Conservation (phyloP, 2,797 vertebrate species). For the Telmatherina bonti region DNA sequence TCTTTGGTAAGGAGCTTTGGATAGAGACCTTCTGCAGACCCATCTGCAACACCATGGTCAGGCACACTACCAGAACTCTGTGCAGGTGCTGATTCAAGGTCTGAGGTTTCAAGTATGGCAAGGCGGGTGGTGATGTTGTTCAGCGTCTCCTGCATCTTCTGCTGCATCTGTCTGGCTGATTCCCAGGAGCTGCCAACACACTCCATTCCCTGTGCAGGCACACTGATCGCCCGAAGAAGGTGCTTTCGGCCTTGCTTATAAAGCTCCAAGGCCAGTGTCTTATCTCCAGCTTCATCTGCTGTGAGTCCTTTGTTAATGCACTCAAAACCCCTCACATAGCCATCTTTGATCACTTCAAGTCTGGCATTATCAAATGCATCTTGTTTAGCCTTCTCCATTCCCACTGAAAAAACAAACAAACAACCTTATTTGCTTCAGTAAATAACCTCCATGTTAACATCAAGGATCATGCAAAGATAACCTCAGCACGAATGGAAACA, state of each 20-base stretch:
- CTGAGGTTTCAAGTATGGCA: conserved; percentile 82
- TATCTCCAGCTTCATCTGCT: conserved; percentile 89
- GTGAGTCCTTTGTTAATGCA: conserved; percentile 91
- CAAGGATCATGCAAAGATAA: neutral
- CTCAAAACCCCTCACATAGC: conserved; percentile 90
- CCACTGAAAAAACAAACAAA: conserved; percentile 47
- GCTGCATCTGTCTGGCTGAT: conserved; percentile 92
- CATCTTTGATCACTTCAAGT: conserved; percentile 91
- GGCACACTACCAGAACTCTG: neutral
- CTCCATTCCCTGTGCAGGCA: conserved; percentile 83
- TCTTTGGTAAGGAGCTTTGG: conserved; percentile 85
- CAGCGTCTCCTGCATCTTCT: conserved; percentile 94
- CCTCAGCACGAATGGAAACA: neutral
- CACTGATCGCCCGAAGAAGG: conserved; percentile 86
- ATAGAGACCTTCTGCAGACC: conserved; percentile 75
- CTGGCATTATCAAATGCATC: conserved; percentile 85
- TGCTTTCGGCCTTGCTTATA: conserved; percentile 90
- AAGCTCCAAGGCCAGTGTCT: conserved; percentile 84
- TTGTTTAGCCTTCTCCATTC: conserved; percentile 86
- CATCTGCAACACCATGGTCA: conserved; percentile 26
- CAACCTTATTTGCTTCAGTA: neutral
- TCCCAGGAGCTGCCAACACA: conserved; percentile 88
- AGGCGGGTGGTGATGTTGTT: conserved; percentile 90
- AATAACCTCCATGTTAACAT: neutral
- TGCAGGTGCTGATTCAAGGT: neutral